Base-by-base conservation (phyloP, 2,888 invertebrate species). In the Trachelus tabidus region DNA sequence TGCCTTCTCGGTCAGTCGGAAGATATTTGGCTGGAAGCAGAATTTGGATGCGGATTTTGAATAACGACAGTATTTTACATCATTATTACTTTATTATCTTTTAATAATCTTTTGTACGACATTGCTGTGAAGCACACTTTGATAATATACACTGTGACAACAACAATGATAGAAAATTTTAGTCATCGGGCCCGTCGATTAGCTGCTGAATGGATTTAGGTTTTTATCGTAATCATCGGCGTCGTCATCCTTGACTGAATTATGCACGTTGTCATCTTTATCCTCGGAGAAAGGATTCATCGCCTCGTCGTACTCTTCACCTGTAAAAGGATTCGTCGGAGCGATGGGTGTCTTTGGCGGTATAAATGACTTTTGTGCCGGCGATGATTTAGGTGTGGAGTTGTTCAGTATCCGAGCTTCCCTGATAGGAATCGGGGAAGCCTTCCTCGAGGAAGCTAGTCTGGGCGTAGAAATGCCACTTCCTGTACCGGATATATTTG, bases 201-300 rank as follows among this genome's bases (percentile, higher is more conserved):
- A 79, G 40, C 76, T 79, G 31, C 93, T 92, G 89, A 96, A 96
- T 3, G 96, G 96, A 91, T 96, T 96, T 77, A 95, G 92, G 91
- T 95, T 95, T 84, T 94, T 95, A 91, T 96, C 96, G 88, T 96
- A 96, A 88, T 96, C 95, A 81, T 93, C 96, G 86, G 95, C 94
- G 34, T 87, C 86, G 30, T 84, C 84, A n/a, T 85, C 93, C 74
- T 90, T 88, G 83, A 94, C 94, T 12, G 95, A 94, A 86, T 94
- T 94, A 31, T 90, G 92, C 1, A 93, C 92, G 73, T 93, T 93
- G 69, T 92, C 89, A 9, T 92, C 93, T 30, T 90, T 92, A 12
- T 93, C 94, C 88, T 92, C 89, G 40, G 89, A 93, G 86, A 95
- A 95, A 0, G 95, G 95, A 90, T 95, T 95, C 85, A 94, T 94